Evolutionary conservation across 2,797 vertebrate genomes (phyloP).

Genomic region (Pangasius macronema): DNA sequence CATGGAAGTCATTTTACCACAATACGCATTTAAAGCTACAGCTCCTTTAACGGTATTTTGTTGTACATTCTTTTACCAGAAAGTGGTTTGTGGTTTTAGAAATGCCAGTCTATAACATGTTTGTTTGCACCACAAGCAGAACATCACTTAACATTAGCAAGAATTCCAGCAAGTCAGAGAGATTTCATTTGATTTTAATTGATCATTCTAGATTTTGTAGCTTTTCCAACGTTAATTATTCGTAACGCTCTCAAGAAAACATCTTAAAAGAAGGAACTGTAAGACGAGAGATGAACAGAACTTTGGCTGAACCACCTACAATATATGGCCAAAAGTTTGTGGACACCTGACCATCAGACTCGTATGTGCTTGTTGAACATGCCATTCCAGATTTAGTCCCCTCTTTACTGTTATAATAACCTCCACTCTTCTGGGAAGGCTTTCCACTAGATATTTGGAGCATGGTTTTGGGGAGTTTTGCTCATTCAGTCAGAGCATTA

Average conservation of each 20-base stretch:
- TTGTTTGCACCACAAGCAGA: background rate
- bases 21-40: background rate
- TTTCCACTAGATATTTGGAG: background rate
- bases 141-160: background rate
- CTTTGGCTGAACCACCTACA: background rate
- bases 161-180: background rate
- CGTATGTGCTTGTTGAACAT: background rate
- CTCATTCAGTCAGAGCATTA: background rate
- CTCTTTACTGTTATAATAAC: background rate
- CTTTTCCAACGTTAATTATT: background rate
- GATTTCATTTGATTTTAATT: background rate
- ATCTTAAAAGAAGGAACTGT: background rate
- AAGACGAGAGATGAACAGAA: background rate
- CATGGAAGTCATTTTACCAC: background rate
- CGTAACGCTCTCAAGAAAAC: background rate
- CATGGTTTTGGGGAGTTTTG: background rate
- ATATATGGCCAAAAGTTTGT: background rate
- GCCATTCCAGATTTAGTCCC: background rate
- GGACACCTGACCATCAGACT: background rate
- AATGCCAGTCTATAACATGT: background rate
- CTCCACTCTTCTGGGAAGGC: background rate
- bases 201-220: background rate
- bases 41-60: too few relatives aligned
- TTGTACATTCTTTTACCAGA: background rate
- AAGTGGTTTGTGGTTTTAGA: background rate